These are phyloP conservation scores for Sesamia nonagrioides DNA, from an alignment of 1,140 invertebrate species.

Conservation along the genomic window DNA sequence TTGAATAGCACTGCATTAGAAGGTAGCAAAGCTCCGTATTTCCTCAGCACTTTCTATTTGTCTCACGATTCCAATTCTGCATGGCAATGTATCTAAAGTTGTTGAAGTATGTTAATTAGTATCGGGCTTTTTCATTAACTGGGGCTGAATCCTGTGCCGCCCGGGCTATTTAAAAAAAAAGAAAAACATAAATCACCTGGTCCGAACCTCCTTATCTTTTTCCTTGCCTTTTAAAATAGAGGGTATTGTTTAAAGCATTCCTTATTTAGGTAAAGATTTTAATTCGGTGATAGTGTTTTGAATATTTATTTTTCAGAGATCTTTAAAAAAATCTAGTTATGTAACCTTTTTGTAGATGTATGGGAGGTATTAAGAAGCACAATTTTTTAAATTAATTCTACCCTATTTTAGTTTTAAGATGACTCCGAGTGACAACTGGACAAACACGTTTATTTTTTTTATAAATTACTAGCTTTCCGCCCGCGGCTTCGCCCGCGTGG, in stretches of 20 bases:
- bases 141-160: background rate
- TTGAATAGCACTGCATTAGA: background rate
- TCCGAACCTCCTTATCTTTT: background rate
- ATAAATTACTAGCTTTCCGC: too few species aligned
- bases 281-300: background rate
- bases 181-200: constrained; percentile 9
- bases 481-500: too few species aligned
- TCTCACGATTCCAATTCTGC: constrained; percentile 23
- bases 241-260: background rate
- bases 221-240: constrained; percentile 9
- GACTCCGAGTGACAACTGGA: background rate
- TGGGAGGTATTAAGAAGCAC: too few species aligned
- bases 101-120: constrained; percentile 28
- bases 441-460: too few species aligned
- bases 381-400: background rate
- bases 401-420: background rate
- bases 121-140: constrained; percentile 26
- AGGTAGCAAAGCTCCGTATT: constrained; percentile 8
- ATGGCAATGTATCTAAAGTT: constrained; percentile 20
- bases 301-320: background rate
- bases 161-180: constrained; percentile 6
- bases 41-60: background rate
- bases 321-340: too few species aligned
- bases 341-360: too few species aligned
- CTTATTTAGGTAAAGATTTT: background rate